Evolutionary conservation across 1,140 invertebrate genomes (phyloP).

Genomic region (Dendrolimus punctatus): DNA sequence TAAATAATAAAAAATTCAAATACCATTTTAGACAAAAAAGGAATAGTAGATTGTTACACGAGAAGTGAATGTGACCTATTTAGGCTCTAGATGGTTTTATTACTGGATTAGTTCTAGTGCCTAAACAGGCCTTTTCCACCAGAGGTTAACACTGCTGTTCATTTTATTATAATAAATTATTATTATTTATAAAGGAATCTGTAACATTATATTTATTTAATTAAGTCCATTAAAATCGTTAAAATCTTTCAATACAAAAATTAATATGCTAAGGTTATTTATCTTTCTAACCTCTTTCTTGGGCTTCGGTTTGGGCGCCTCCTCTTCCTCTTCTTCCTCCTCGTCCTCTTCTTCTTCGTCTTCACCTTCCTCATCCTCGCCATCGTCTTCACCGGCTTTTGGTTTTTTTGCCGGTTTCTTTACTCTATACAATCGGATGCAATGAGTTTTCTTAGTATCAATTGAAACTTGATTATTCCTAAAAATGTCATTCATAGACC

Average conservation of each 20-base stretch:
- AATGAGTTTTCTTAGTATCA: not conserved
- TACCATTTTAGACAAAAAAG: too few species aligned
- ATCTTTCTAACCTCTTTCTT: slow-evolving; percentile 58
- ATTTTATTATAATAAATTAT: too few species aligned
- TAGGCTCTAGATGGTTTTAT: too few species aligned
- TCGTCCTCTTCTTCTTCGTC: slow-evolving; percentile 63
- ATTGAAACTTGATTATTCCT: not conserved
- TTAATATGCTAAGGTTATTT: not conserved
- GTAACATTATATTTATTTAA: too few species aligned
- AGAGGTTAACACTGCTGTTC: too few species aligned
- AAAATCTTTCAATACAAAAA: too few species aligned
- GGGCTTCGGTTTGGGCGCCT: slow-evolving; percentile 65
- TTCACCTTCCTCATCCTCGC: slow-evolving; percentile 59
- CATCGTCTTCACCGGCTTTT: slow-evolving; percentile 50
- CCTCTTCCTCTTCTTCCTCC: slow-evolving; percentile 65
- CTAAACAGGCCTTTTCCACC: too few species aligned
- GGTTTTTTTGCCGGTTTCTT: slow-evolving; percentile 59
- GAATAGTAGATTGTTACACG: too few species aligned
- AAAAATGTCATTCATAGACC: not conserved
- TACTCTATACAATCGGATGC: slow-evolving; percentile 22
- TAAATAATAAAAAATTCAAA: slow-evolving; percentile 16
- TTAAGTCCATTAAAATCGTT: too few species aligned
- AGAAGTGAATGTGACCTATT: too few species aligned
- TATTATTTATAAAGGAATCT: too few species aligned
- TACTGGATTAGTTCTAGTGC: too few species aligned